Base-by-base conservation (phyloP, 2,797 vertebrate genomes). In the Brachyalestes nurse region DNA sequence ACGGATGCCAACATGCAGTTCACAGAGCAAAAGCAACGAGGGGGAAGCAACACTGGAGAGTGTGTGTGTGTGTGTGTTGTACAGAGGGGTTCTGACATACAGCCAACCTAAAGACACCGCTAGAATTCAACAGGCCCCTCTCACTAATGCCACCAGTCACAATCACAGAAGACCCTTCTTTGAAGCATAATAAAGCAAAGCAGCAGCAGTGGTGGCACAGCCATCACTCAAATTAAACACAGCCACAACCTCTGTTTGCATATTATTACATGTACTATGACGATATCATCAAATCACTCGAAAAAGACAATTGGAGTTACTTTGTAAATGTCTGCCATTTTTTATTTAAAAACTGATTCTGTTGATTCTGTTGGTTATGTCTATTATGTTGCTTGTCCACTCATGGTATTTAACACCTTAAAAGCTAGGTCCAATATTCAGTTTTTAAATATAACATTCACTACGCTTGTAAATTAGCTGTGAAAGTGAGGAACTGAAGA, bases 1-100 rank as follows among this genome's bases (percentile, higher is more conserved):
- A 78, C 69, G 84, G 88, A 92, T 92, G 91, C 92, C 91, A 94
- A 91, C 89, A 90, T 92, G 89, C 89, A 88, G 86, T 90, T 92
- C 89, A 90, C 89, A 91, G 87, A 92, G 88, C 82, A 90, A 91
- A 92, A 90, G 75, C 65, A 60, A 62, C 62, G 13, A 55, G 78
- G 60, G 89, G 88, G 90, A 90, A 87, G 89, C 53, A 61, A 40
- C 74, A 74, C 77, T 47, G 28, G 5, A 65, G 62, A 34, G 83
- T 55, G 72, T 53, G 85, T 55, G 75, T 72, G 58, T 70, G 40
- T 23, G 42, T 51, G 67, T 72, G 70, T 77, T 58, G 77, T 34
- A 38, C 38, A 60, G 71, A 72, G 23, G 55, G 74, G 55, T 57
- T 38, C 80, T 69, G 75, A 83, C 81, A 82, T 66, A 58, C 61